Conservation (phyloP, 2,888 invertebrate species). For the Crossocerus cetratus region DNA sequence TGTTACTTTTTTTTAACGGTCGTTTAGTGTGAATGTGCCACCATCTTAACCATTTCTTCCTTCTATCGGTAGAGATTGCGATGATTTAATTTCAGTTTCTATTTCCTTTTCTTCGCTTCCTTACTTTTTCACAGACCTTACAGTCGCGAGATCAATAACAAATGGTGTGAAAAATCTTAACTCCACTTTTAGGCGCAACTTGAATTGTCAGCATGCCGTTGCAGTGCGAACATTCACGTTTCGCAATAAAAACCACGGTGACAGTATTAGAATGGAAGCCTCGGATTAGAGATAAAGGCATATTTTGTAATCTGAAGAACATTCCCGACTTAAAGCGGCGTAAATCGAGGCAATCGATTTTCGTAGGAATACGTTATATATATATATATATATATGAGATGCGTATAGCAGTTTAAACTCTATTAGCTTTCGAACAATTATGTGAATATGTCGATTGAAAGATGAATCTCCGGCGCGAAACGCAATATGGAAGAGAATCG, state of each 20-base stretch:
- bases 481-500: too few relatives aligned
- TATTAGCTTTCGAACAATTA: constrained; percentile 7
- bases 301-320: constrained; percentile 15
- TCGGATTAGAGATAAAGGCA: constrained; percentile 3
- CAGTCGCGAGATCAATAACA: not conserved
- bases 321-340: constrained; percentile 22
- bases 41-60: constrained; percentile 25
- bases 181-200: too few relatives aligned
- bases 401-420: constrained; percentile 4
- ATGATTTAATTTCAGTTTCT: constrained; percentile 17
- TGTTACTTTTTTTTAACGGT: constrained; percentile 16
- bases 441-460: too few relatives aligned
- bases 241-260: not conserved
- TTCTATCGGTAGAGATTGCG: not conserved
- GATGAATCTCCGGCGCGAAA: too few relatives aligned
- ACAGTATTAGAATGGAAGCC: constrained; percentile 12
- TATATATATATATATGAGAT: constrained; percentile 16
- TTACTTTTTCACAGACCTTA: not conserved
- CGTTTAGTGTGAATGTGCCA: constrained; percentile 44
- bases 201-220: too few relatives aligned
- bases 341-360: constrained; percentile 4
- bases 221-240: constrained; percentile 1
- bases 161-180: too few relatives aligned
- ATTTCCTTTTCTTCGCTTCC: constrained; percentile 10
- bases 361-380: constrained; percentile 2